phyloP scores from a whole-genome alignment of 1,140 invertebrate species.

The Brachionus koreanus region DNA sequence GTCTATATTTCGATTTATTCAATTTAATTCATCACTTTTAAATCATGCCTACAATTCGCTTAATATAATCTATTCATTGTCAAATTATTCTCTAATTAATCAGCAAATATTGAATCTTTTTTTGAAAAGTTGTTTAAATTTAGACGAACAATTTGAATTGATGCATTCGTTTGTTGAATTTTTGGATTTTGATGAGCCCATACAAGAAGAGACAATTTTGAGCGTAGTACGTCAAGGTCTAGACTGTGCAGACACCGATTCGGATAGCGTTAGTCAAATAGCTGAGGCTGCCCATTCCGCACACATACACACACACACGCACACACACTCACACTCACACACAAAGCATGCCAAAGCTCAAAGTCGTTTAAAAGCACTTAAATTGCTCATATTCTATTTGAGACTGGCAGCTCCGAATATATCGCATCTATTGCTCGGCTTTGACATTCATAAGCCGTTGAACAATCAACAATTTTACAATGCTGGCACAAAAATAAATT shows the following conservation, averaged over 20 bases:
- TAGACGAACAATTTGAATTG: conserved; percentile 35
- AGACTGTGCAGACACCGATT: not conserved
- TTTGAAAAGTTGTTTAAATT: conserved; percentile 8
- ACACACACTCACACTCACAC: not conserved
- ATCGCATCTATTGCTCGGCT: conserved; percentile 81
- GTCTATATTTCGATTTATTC: conserved; percentile 69
- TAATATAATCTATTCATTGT: not conserved
- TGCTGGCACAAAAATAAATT: conserved; percentile 21
- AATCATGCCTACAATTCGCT: conserved; percentile 8
- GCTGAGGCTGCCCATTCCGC: not conserved
- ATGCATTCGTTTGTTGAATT: conserved; percentile 40
- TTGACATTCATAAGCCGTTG: conserved; percentile 20
- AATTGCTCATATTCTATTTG: conserved; percentile 72
- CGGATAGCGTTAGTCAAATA: not conserved
- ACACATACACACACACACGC: not conserved
- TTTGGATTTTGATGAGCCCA: conserved; percentile 12
- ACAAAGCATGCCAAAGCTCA: not conserved
- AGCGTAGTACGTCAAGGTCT: not conserved
- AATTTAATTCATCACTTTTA: not conserved
- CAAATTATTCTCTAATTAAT: conserved; percentile 27
- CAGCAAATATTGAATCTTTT: conserved; percentile 37
- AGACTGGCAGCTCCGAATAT: conserved; percentile 74
- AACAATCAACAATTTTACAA: conserved; percentile 26
- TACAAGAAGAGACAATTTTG: not conserved
- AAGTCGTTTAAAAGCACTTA: conserved; percentile 54